Conservation (phyloP, 2,888 invertebrate species). For the Dryomyza anilis region DNA sequence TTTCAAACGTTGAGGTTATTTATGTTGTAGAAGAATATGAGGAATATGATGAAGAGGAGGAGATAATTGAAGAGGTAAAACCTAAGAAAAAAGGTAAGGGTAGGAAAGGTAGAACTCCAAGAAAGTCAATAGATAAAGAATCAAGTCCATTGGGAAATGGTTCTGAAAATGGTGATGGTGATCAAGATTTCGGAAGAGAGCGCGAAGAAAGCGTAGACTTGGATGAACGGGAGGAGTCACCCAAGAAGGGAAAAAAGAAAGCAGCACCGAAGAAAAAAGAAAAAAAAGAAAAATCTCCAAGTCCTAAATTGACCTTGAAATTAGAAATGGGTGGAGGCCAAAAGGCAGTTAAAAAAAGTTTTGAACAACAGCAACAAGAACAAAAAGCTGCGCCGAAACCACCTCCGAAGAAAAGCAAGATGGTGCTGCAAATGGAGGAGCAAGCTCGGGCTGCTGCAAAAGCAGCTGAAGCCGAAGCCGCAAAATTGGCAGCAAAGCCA, state of each 20-base stretch:
- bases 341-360: slow-evolving; percentile 59
- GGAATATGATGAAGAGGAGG: slow-evolving; percentile 54
- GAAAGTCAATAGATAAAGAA: slow-evolving; percentile 50
- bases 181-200: slow-evolving; percentile 42
- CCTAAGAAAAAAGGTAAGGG: slow-evolving; percentile 48
- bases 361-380: slow-evolving; percentile 45
- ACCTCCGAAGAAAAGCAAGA: slow-evolving; percentile 58
- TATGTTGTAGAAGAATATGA: slow-evolving; percentile 61
- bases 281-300: slow-evolving; percentile 57
- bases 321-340: slow-evolving; percentile 57
- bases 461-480: slow-evolving; percentile 53
- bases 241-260: slow-evolving; percentile 55
- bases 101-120: slow-evolving; percentile 46
- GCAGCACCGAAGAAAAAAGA: slow-evolving; percentile 55
- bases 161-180: slow-evolving; percentile 39
- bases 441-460: slow-evolving; percentile 58
- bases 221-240: slow-evolving; percentile 49
- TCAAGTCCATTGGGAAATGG: slow-evolving; percentile 35
- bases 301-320: slow-evolving; percentile 57
- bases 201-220: slow-evolving; percentile 53
- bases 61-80: slow-evolving; percentile 51
- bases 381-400: slow-evolving; percentile 49
- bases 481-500: slow-evolving; percentile 50
- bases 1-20: slow-evolving; percentile 62
- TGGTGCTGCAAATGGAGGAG: slow-evolving; percentile 58